Conservation (phyloP, 2,888 invertebrate genomes). For the Alcis repandata region DNA sequence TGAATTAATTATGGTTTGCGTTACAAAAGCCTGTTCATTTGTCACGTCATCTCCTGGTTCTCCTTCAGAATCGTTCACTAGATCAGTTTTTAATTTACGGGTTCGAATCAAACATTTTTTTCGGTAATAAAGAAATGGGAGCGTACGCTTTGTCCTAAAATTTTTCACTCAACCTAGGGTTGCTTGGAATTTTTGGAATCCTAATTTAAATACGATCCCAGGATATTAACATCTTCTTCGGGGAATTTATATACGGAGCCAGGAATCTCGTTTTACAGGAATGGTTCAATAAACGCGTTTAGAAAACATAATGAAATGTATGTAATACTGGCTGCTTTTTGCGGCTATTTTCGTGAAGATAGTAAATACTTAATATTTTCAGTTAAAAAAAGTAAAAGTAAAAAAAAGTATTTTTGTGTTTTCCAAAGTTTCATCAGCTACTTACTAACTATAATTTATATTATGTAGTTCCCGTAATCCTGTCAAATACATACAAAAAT, state of each 20-base stretch:
- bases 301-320: neutral
- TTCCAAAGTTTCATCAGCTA: too few relatives aligned
- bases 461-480: too few relatives aligned
- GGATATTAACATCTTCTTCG: slow-evolving; percentile 35
- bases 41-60: too few relatives aligned
- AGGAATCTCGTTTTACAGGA: slow-evolving; percentile 15
- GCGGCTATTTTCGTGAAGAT: neutral
- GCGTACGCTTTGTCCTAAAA: neutral
- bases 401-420: too few relatives aligned
- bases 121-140: too few relatives aligned
- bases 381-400: too few relatives aligned
- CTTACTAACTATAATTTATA: neutral
- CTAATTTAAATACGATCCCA: slow-evolving; percentile 34
- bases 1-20: too few relatives aligned
- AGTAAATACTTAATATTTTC: too few relatives aligned
- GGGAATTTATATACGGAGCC: slow-evolving; percentile 9
- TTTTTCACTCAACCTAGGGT: slow-evolving; percentile 11
- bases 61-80: too few relatives aligned
- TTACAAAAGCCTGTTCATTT: too few relatives aligned
- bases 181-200: slow-evolving; percentile 22
- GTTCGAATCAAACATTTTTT: too few relatives aligned
- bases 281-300: slow-evolving; percentile 11
- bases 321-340: neutral
- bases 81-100: too few relatives aligned
- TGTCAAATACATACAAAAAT: neutral